Base-by-base conservation (phyloP, 1,140 invertebrate genomes). In the Phymorhynchus buccinoides region DNA sequence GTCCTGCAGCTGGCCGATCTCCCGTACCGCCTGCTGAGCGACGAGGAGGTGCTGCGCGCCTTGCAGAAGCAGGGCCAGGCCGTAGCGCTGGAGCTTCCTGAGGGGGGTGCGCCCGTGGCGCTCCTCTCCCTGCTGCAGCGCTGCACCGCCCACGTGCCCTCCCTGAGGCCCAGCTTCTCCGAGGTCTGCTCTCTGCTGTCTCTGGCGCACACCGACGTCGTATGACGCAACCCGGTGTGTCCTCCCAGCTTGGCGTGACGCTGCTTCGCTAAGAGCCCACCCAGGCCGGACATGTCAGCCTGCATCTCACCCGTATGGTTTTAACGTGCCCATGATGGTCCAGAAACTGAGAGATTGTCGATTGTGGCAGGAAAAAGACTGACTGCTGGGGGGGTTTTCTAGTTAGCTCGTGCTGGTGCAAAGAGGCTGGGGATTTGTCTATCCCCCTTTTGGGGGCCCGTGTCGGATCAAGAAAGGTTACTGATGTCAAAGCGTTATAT, bases 141-240 rank as follows among this genome's bases (percentile, higher is more conserved):
- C 35, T 96, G 96, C 86, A 96, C 95, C 95, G 94, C 94, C 62
- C 94, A 94, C 27, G 95, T 94, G 83, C 95, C 96, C 1, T 91
- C 95, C n/a, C 95, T 96, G 80, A 93, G 96, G 81, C 96, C 96
- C 0, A 85, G 84, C 62, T 93, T 93, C 85, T 89, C 88, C 83
- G 91, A 93, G 84, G 86, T 93, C n/a, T 88, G 87, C 85, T 84
- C 86, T 56, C 62, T 77, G 32, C 82, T 91, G 62, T 83, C 81
- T 44, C 41, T 77, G 42, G 48, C 75, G 18, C n/a, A 71, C 71
- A 78, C 37, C 6, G 83, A 84, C n/a, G 44, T 84, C 27, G 71
- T 84, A 71, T 84, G 71, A 77, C 41, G 32, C 44, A 52, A 27
- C 56, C 6, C 22, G 14, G 12, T 12, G 56, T 18, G 22, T 22